Conservation (phyloP, 2,113 vertebrate species). For the Pica pica region DNA sequence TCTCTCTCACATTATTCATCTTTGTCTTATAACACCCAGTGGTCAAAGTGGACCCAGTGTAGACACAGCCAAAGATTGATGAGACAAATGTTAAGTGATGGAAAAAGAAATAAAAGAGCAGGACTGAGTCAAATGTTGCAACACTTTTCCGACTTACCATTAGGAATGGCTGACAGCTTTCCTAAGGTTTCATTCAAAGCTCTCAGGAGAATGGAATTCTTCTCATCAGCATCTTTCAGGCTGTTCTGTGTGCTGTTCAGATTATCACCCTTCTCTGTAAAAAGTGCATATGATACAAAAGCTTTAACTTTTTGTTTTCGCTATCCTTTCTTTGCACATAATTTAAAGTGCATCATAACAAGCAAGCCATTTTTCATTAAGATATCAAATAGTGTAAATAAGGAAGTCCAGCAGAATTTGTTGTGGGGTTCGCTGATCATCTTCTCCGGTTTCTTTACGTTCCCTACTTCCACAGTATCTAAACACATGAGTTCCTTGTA, state of each 20-base stretch:
- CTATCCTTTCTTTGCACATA: background rate
- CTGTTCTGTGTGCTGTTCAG: conserved; percentile 77
- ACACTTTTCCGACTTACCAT: conserved; percentile 73
- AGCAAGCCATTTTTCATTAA: background rate
- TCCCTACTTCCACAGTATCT: background rate
- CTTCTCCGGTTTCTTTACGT: background rate
- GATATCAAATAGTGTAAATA: background rate
- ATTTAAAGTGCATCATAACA: background rate
- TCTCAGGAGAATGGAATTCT: conserved; percentile 81
- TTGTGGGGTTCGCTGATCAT: background rate
- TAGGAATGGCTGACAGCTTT: conserved; percentile 85
- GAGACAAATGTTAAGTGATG: background rate
- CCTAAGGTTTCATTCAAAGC: conserved; percentile 85
- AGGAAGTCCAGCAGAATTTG: background rate
- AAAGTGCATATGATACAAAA: background rate
- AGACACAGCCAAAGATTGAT: background rate
- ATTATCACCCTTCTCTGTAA: conserved; percentile 77
- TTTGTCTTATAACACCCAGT: background rate
- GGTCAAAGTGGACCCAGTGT: background rate
- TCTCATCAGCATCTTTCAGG: conserved; percentile 80
- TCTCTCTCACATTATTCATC: background rate
- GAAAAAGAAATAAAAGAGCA: background rate
- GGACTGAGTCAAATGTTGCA: background rate
- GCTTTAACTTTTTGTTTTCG: background rate
- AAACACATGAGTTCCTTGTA: background rate